phyloP scores from a whole-genome alignment of 2,888 invertebrate species.

The Sinohyriopsis cumingii region DNA sequence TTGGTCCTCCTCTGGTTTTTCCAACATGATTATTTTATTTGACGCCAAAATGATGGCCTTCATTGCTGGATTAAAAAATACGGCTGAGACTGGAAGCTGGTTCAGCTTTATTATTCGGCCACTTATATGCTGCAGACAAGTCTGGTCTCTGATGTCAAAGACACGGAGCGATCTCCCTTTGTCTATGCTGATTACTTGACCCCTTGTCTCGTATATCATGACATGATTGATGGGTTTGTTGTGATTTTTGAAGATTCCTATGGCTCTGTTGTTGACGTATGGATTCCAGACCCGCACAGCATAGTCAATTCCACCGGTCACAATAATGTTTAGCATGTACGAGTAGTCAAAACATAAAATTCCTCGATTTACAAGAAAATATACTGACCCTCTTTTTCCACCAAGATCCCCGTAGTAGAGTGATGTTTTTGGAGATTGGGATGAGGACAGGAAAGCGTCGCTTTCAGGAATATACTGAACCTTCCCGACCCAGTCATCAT shows the following conservation, averaged over 20 bases:
- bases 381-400: slow-evolving; percentile 72
- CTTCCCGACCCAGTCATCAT: slow-evolving; percentile 81
- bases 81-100: slow-evolving; percentile 41
- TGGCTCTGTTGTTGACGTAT: slow-evolving; percentile 81
- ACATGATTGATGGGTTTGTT: slow-evolving; percentile 77
- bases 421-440: slow-evolving; percentile 76
- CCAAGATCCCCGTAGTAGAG: slow-evolving; percentile 79
- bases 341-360: slow-evolving; percentile 70
- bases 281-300: slow-evolving; percentile 86
- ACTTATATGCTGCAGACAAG: slow-evolving; percentile 78
- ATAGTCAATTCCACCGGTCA: slow-evolving; percentile 83
- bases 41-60: slow-evolving; percentile 51
- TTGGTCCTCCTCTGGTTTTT: slow-evolving; percentile 51
- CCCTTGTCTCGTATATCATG: slow-evolving; percentile 79
- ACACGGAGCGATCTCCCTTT: slow-evolving; percentile 83
- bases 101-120: slow-evolving; percentile 51
- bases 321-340: slow-evolving; percentile 59
- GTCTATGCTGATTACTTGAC: slow-evolving; percentile 82
- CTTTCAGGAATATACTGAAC: slow-evolving; percentile 80
- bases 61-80: slow-evolving; percentile 44
- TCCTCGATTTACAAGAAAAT: slow-evolving; percentile 76
- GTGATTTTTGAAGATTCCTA: slow-evolving; percentile 76
- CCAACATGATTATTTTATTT: slow-evolving; percentile 48
- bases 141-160: slow-evolving; percentile 81
- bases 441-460: slow-evolving; percentile 81